These are phyloP conservation scores for Suncus etruscus DNA, from an alignment of 2,113 vertebrate genomes.

Conservation along the genomic window DNA sequence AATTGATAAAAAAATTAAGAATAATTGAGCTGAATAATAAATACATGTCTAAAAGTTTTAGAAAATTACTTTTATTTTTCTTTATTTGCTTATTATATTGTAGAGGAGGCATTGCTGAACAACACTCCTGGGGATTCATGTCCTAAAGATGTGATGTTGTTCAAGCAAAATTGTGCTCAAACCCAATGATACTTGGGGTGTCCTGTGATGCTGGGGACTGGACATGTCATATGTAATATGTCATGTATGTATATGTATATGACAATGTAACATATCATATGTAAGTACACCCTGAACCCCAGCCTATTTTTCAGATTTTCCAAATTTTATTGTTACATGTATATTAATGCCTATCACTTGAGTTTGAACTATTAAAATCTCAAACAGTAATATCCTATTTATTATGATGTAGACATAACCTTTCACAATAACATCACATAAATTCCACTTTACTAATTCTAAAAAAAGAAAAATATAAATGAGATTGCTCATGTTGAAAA, in stretches of 20 bases:
- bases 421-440: not conserved
- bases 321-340: not conserved
- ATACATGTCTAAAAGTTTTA: not conserved
- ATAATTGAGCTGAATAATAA: not conserved
- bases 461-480: not conserved
- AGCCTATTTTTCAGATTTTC: no score
- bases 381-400: not conserved
- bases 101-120: no score
- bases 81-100: no score
- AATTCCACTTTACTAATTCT: conserved; percentile 34
- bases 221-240: no score
- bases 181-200: no score
- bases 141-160: no score
- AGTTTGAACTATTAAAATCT: not conserved
- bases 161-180: no score
- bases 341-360: not conserved
- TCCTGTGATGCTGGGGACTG: no score
- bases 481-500: not conserved
- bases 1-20: not conserved
- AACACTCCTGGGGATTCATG: no score
- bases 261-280: no score
- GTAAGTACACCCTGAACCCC: no score
- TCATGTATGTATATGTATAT: no score
- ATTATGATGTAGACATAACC: not conserved
- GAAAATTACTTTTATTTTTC: not conserved